Evolutionary conservation across 2,888 invertebrate species (phyloP), one percentile per base, ranked within the genome.

Genomic region (Phalangium opilio): DNA sequence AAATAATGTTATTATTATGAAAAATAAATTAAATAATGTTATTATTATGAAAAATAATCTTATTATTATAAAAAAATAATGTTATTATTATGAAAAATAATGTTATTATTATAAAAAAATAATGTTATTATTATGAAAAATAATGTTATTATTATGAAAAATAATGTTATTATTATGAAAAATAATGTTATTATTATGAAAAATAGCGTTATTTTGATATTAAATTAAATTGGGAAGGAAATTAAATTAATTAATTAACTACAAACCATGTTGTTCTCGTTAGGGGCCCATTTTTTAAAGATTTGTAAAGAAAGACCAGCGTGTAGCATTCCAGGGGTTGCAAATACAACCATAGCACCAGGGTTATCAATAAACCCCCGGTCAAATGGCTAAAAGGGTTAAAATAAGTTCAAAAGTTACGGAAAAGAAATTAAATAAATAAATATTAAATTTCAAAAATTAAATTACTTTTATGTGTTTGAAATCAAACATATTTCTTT

Each of bases 401-500:
- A 44, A 40, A 40, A 21, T n/a, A n/a, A n/a, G n/a, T n/a, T n/a
- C n/a, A n/a, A n/a, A n/a, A n/a, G n/a, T n/a, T n/a, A n/a, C n/a
- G n/a, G n/a, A n/a, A n/a, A n/a, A n/a, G n/a, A n/a, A n/a, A n/a
- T n/a, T n/a, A n/a, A n/a, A n/a, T n/a, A n/a, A n/a, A n/a, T n/a
- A n/a, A n/a, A n/a, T n/a, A n/a, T n/a, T n/a, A n/a, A n/a, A n/a
- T n/a, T n/a, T n/a, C n/a, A n/a, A n/a, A n/a, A n/a, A n/a, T n/a
- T n/a, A n/a, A n/a, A n/a, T n/a, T 52, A 67, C 67, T 61, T 91
- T 91, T 49, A 99, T 98, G 62, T 99, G 96, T 64, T 95, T 95
- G 62, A 96, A 99, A 65, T 99, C 98, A 73, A 99, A 99, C 96
- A 99, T 98, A 63, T 99, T 99, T 55, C 96, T 75, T 60, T 95